Conservation (phyloP, 1,140 invertebrate genomes). For the Idris sp. region DNA sequence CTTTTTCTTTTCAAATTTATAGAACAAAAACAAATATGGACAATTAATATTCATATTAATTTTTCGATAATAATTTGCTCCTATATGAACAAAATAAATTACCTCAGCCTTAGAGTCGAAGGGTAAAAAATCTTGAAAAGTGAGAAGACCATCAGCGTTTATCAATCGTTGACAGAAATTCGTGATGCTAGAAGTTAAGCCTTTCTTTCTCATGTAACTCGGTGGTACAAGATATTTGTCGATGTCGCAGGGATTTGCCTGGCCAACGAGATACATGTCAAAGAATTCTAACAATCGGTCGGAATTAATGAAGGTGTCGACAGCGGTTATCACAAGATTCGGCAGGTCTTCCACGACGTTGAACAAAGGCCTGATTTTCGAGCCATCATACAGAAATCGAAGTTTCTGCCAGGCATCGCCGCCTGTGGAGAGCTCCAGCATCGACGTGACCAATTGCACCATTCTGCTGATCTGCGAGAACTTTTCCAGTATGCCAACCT, state of each 20-base stretch:
- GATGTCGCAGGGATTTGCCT: slow-evolving; percentile 67
- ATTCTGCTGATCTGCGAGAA: slow-evolving; percentile 38
- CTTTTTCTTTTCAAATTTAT: too few relatives aligned
- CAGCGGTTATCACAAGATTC: slow-evolving; percentile 66
- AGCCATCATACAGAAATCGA: slow-evolving; percentile 61
- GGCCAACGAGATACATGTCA: slow-evolving; percentile 59
- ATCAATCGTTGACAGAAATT: slow-evolving; percentile 70
- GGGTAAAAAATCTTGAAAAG: slow-evolving; percentile 62
- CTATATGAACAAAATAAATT: slow-evolving; percentile 1
- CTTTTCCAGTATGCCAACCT: background rate
- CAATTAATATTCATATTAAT: too few relatives aligned
- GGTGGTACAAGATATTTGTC: slow-evolving; percentile 72
- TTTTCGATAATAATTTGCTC: too few relatives aligned
- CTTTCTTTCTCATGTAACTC: slow-evolving; percentile 67
- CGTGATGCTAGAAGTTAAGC: slow-evolving; percentile 66
- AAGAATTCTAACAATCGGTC: slow-evolving; percentile 67
- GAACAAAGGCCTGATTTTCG: slow-evolving; percentile 65
- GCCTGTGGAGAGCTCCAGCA: slow-evolving; percentile 63
- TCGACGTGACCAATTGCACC: slow-evolving; percentile 54
- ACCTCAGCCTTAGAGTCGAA: slow-evolving; percentile 44
- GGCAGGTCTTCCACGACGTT: slow-evolving; percentile 71
- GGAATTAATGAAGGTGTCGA: slow-evolving; percentile 72
- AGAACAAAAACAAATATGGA: too few relatives aligned
- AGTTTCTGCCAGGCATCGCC: slow-evolving; percentile 72
- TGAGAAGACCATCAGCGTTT: slow-evolving; percentile 18